Evolutionary conservation across 2,113 vertebrate species (phyloP).

Genomic region (Circaetus gallicus): DNA sequence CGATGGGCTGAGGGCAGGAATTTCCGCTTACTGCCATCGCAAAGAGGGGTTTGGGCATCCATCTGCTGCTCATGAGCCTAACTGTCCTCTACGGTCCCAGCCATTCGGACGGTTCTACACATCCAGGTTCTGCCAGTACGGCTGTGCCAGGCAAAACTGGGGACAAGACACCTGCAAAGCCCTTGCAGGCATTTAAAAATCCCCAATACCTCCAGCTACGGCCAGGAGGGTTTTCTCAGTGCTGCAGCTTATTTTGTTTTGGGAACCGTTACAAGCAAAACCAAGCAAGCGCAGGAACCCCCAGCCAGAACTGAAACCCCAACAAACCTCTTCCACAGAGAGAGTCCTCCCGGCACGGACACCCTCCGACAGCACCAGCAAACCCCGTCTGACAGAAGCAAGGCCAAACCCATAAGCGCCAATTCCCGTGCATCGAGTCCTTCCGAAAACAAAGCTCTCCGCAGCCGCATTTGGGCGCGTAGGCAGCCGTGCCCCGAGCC

Average conservation of each 20-base stretch:
- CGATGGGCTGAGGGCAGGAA: not conserved
- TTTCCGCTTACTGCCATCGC: not conserved
- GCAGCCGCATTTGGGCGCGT: not conserved
- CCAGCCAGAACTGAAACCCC: not conserved
- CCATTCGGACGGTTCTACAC: not conserved
- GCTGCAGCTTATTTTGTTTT: not conserved
- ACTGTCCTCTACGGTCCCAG: not conserved
- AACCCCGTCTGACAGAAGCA: not conserved
- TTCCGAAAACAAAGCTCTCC: constrained; percentile 27
- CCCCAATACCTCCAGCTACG: not conserved
- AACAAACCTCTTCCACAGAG: not conserved
- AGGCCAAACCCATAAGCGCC: not conserved
- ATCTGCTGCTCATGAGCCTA: not conserved
- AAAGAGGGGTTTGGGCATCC: not conserved
- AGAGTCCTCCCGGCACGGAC: fast-evolving
- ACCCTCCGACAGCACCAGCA: fast-evolving
- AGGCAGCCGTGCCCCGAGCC: not conserved
- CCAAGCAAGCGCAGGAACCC: not conserved
- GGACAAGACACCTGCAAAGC: not conserved
- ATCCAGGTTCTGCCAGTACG: not conserved
- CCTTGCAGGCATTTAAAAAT: not conserved
- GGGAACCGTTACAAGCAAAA: not conserved
- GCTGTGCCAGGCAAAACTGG: not conserved
- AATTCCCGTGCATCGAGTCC: not conserved
- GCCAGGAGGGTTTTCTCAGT: not conserved